Conservation (phyloP, 2,113 vertebrate species). For the Protobothrops mucrosquamatus region DNA sequence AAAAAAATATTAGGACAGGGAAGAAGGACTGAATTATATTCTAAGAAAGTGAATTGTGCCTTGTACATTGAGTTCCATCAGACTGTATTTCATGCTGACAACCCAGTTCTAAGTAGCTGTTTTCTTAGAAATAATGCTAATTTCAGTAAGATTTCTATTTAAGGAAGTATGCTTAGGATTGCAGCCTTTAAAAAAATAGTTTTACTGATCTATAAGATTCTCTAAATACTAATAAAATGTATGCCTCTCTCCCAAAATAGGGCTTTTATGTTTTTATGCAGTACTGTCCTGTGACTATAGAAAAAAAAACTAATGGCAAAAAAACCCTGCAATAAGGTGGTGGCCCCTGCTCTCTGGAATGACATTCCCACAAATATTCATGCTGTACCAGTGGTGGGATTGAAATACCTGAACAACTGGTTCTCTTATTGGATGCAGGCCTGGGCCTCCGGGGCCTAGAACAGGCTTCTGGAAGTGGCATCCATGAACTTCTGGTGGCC, state of each 20-base stretch:
- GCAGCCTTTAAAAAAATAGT: neutral
- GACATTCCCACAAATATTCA: neutral
- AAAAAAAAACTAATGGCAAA: neutral
- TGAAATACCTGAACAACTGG: too few relatives aligned
- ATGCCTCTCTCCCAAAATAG: neutral
- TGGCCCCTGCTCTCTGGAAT: neutral
- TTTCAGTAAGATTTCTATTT: neutral
- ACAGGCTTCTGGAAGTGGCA: too few relatives aligned
- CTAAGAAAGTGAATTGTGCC: neutral
- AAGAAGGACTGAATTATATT: neutral
- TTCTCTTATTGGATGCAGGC: too few relatives aligned
- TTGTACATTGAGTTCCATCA: neutral
- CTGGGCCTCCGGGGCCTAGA: too few relatives aligned
- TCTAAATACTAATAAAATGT: neutral
- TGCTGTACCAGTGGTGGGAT: neutral
- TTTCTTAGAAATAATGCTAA: neutral
- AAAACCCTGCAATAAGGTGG: neutral
- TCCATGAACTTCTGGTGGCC: too few relatives aligned
- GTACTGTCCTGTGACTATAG: neutral
- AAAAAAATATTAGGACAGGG: neutral
- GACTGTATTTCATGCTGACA: neutral
- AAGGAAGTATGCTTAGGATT: neutral
- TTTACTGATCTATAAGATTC: neutral
- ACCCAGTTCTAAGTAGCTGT: neutral
- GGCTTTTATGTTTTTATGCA: neutral